Evolutionary conservation across 2,888 invertebrate species (phyloP).

Genomic region (Apamea anceps): DNA sequence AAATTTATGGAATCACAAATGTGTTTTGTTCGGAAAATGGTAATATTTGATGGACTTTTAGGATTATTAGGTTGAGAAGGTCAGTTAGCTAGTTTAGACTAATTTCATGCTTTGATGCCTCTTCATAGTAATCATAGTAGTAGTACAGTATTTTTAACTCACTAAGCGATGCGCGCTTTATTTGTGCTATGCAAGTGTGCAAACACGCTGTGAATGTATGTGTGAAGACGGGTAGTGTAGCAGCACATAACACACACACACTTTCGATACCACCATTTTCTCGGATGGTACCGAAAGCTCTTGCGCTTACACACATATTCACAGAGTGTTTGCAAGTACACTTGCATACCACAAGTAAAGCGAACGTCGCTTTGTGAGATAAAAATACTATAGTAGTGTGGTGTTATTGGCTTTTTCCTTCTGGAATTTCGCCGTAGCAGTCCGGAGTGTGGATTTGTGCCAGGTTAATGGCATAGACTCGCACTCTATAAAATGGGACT

Average conservation of each 20-base stretch:
- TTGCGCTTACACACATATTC: not conserved
- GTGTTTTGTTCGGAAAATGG: not conserved
- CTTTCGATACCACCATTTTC: not conserved
- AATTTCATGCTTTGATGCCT: not conserved
- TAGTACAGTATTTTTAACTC: no score
- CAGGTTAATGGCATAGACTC: no score
- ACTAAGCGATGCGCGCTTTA: not conserved
- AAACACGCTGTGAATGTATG: not conserved
- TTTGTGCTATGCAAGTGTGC: not conserved
- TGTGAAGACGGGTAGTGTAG: no score
- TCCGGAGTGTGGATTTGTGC: no score
- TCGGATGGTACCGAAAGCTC: not conserved
- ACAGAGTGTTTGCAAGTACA: not conserved
- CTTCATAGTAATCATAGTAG: not conserved
- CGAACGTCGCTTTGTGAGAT: not conserved
- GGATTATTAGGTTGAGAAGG: not conserved
- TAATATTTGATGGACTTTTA: not conserved
- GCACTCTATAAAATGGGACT: no score
- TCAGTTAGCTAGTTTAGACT: not conserved
- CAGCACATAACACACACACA: no score
- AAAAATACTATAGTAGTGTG: not conserved
- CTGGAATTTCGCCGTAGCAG: no score
- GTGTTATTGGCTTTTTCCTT: not conserved
- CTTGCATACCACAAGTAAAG: not conserved
- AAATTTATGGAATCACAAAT: not conserved